A percentile compares a stretch with the other conserved stretches of the same genome.
phyloP scores from a whole-genome alignment of 1,140 invertebrate species.

The Eueides isabella region DNA sequence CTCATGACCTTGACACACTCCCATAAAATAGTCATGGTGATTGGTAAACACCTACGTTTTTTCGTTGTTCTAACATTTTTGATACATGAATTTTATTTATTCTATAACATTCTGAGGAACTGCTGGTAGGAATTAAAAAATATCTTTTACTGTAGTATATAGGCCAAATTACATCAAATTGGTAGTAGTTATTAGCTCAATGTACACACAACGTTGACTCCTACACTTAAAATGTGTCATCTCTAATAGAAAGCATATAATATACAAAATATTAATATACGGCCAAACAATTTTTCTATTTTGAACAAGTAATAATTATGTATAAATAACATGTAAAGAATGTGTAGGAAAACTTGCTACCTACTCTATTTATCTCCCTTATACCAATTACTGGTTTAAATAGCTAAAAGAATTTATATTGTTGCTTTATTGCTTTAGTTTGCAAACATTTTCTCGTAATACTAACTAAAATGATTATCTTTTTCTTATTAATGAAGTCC shows the following conservation, averaged over 20 bases:
- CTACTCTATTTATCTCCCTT: background rate
- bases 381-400: background rate
- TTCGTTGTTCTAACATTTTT: background rate
- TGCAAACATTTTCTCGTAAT: too few relatives aligned
- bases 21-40: conserved; percentile 18
- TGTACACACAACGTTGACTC: too few relatives aligned
- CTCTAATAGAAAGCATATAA: too few relatives aligned
- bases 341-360: background rate
- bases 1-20: conserved; percentile 32
- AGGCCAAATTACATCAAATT: too few relatives aligned
- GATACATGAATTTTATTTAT: background rate
- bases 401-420: background rate
- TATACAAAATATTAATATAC: background rate
- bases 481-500: too few relatives aligned
- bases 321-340: background rate
- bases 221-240: too few relatives aligned
- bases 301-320: background rate
- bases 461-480: too few relatives aligned
- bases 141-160: too few relatives aligned
- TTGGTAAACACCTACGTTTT: conserved; percentile 20
- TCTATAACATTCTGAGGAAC: too few relatives aligned
- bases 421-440: background rate
- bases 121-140: too few relatives aligned
- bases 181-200: too few relatives aligned
- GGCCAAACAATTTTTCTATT: background rate